These are phyloP conservation scores for Hylaeus anthracinus DNA, from an alignment of 1,140 invertebrate species.

Conservation along the genomic window DNA sequence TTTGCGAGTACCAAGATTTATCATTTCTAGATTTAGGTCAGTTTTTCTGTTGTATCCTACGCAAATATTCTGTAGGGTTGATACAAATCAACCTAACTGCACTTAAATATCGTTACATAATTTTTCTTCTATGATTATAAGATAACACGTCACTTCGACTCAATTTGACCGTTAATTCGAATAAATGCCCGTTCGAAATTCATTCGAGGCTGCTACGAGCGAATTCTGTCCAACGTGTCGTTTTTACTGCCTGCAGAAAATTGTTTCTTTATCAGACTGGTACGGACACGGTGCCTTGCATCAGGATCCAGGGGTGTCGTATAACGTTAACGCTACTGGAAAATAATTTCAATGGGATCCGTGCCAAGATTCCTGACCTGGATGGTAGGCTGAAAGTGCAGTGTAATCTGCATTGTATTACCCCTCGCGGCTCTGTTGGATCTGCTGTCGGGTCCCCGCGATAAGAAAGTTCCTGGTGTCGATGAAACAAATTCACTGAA, in stretches of 20 bases:
- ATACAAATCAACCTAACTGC: no score
- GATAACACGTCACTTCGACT: not conserved
- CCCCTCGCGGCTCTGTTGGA: constrained; percentile 14
- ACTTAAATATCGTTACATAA: no score
- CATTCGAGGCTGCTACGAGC: not conserved
- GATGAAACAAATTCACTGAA: constrained; percentile 45
- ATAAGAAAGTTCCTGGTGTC: constrained; percentile 48
- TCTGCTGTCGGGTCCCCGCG: constrained; percentile 14
- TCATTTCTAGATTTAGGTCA: no score
- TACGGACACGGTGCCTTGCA: not conserved
- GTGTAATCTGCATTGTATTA: constrained; percentile 40
- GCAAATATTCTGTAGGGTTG: no score
- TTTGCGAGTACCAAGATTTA: no score
- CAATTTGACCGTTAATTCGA: constrained; percentile 10
- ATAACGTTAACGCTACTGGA: constrained; percentile 17
- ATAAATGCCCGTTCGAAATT: not conserved
- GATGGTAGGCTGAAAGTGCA: constrained; percentile 16
- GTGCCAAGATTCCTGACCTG: constrained; percentile 26
- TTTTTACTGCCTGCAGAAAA: constrained; percentile 17
- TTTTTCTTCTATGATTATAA: no score
- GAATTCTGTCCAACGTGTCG: not conserved
- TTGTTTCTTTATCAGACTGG: constrained; percentile 34
- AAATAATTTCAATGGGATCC: constrained; percentile 43
- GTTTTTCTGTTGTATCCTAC: no score
- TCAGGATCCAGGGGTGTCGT: constrained; percentile 12